Conservation (phyloP, 1,140 invertebrate genomes). For the Ooceraea biroi region DNA sequence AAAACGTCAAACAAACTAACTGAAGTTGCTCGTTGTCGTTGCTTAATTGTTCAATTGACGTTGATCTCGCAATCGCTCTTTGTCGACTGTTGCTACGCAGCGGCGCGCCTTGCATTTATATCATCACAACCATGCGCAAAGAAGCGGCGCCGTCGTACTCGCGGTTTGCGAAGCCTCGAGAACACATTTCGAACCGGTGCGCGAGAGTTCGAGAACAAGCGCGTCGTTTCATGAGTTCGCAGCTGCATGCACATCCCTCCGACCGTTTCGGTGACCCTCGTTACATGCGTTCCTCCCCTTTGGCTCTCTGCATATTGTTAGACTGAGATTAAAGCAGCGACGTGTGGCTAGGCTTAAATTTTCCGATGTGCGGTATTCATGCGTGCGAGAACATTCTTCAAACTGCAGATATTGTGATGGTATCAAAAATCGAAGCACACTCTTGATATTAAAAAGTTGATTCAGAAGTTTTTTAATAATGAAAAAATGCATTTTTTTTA, state of each 20-base stretch:
- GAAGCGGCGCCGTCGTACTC: no score
- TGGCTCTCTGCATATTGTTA: no score
- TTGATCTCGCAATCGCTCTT: neutral
- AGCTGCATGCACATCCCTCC: neutral
- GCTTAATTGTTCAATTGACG: neutral
- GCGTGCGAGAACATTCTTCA: no score
- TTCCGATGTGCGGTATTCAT: no score
- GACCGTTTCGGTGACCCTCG: neutral
- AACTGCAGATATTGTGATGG: no score
- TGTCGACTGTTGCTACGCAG: constrained; percentile 30
- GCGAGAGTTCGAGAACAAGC: neutral
- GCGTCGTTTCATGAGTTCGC: neutral
- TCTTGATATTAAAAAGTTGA: no score
- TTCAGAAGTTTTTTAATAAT: no score
- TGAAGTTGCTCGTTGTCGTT: neutral
- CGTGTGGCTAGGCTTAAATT: no score
- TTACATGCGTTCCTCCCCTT: neutral
- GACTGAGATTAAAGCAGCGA: no score
- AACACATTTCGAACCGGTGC: constrained; percentile 37
- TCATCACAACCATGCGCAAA: no score
- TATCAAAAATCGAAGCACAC: no score
- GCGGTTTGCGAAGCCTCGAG: constrained; percentile 2
- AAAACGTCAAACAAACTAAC: neutral
- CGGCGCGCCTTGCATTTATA: constrained; percentile 62
- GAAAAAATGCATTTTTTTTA: no score